These are phyloP conservation scores for Aegypius monachus DNA, from an alignment of 2,113 vertebrate genomes.

Conservation along the genomic window DNA sequence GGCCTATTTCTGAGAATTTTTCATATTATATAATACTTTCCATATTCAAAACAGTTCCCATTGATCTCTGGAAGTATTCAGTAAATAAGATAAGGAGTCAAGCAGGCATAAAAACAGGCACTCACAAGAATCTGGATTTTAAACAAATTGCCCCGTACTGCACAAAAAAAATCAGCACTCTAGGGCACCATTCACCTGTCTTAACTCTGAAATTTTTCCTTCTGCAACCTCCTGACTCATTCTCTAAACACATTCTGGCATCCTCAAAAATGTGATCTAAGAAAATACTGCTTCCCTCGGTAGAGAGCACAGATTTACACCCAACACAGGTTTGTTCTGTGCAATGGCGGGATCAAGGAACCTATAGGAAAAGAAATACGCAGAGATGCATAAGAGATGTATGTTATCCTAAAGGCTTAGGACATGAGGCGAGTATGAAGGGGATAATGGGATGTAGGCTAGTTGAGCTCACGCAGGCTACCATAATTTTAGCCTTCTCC, in stretches of 20 bases:
- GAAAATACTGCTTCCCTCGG: not conserved
- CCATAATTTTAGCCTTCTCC: not conserved
- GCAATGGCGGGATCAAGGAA: not conserved
- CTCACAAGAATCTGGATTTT: not conserved
- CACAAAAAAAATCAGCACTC: slow-evolving; percentile 12
- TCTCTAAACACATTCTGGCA: not conserved
- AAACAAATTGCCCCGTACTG: not conserved
- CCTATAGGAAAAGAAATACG: accelerated
- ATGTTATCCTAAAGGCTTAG: not conserved
- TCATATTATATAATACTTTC: not conserved
- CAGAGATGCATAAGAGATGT: not conserved
- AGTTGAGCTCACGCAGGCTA: not conserved
- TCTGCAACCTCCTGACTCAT: slow-evolving; percentile 32
- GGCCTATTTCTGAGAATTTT: not conserved
- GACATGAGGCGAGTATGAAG: not conserved
- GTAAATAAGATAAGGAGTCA: not conserved
- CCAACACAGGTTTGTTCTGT: not conserved
- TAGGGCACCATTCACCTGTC: not conserved
- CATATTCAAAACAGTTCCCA: not conserved
- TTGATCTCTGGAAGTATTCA: slow-evolving; percentile 5
- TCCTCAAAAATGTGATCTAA: not conserved
- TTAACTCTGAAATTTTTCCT: not conserved
- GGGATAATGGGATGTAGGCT: too few species aligned
- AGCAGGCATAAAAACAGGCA: not conserved
- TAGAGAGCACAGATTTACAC: not conserved